A percentile compares a stretch with the other conserved stretches of the same genome.
Conservation (phyloP, 2,797 vertebrate genomes). For the Crypturellus tataupa region DNA sequence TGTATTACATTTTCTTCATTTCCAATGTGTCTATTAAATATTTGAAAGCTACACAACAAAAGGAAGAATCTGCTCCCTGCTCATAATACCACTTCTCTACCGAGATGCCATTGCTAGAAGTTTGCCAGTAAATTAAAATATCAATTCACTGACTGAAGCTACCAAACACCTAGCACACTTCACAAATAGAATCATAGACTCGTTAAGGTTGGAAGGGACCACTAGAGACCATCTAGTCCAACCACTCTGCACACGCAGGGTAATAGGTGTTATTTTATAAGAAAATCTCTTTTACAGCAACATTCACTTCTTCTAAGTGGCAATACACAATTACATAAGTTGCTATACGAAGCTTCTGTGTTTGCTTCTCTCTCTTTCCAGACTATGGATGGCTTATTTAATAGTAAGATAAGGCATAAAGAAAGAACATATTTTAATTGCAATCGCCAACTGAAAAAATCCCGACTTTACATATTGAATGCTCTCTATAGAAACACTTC, state of each 20-base stretch:
- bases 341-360: not conserved
- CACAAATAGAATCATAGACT: not conserved
- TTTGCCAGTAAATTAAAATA: not conserved
- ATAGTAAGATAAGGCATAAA: not conserved
- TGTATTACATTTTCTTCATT: not conserved
- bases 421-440: not conserved
- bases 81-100: not conserved
- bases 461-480: not conserved
- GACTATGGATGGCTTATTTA: not conserved
- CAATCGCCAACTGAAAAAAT: not conserved
- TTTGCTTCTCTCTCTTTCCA: not conserved
- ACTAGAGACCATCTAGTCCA: too few relatives aligned
- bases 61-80: not conserved
- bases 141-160: not conserved
- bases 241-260: too few relatives aligned
- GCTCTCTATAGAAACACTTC: not conserved
- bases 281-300: not conserved
- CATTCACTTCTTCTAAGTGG: not conserved
- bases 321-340: not conserved
- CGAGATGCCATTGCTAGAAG: not conserved
- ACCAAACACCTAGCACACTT: not conserved
- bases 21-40: not conserved
- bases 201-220: too few relatives aligned
- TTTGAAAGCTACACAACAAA: not conserved
- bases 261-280: not conserved